A percentile compares a stretch with the other conserved stretches of the same genome.
These are phyloP conservation scores for Euura lappo DNA, from an alignment of 1,140 invertebrate genomes.

Conservation along the genomic window DNA sequence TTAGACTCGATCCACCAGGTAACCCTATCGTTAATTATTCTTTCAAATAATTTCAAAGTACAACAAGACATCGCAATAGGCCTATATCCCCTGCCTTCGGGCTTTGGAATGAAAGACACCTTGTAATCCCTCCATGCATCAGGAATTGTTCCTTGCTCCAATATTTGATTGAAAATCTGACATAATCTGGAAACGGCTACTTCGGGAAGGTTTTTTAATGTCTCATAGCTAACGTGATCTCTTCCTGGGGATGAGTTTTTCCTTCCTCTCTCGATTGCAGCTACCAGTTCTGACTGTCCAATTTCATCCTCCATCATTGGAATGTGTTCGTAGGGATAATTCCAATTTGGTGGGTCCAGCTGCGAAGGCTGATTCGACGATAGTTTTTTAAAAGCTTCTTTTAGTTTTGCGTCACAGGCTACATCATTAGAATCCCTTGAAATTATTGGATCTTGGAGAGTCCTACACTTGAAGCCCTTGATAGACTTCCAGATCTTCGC, in stretches of 20 bases:
- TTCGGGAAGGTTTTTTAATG: neutral
- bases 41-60: slow-evolving; percentile 21
- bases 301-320: neutral
- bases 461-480: too few species aligned
- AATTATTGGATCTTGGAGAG: neutral
- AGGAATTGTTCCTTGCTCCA: neutral
- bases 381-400: neutral
- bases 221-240: neutral
- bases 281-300: neutral
- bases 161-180: neutral
- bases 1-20: slow-evolving; percentile 17
- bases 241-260: neutral
- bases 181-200: neutral
- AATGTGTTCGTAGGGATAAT: neutral
- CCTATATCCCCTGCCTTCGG: too few species aligned
- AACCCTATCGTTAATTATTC: slow-evolving; percentile 16
- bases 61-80: slow-evolving; percentile 23
- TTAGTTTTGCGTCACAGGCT: neutral
- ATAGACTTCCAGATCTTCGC: neutral
- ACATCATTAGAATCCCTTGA: neutral
- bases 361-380: neutral
- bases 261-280: neutral
- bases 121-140: neutral
- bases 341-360: neutral
- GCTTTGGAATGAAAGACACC: too few species aligned